A percentile compares a stretch with the other conserved stretches of the same genome.
Evolutionary conservation across 1,140 invertebrate species (phyloP).

Genomic region (Zaprionus ghesquierei): DNA sequence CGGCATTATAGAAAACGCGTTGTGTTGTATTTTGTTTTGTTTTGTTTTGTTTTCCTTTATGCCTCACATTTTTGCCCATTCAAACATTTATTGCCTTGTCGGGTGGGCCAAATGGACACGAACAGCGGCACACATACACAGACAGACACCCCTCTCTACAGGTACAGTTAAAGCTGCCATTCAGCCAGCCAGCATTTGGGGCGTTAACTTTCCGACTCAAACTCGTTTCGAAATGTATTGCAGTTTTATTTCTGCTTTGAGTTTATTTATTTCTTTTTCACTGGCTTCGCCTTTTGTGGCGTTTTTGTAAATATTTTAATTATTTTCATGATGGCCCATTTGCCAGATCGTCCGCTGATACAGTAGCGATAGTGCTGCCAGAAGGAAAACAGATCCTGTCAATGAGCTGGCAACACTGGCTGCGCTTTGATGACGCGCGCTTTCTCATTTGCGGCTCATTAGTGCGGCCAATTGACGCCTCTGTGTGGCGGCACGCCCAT

Average conservation of each 20-base stretch:
- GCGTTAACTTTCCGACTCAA: conserved; percentile 59
- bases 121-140: conserved; percentile 6
- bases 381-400: neutral
- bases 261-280: conserved; percentile 2
- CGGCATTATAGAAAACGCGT: conserved; percentile 20
- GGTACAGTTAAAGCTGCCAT: neutral
- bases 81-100: conserved; percentile 64
- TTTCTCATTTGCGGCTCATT: conserved; percentile 79
- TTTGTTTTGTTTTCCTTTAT: conserved; percentile 17
- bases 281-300: conserved; percentile 24
- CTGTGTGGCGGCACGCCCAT: conserved; percentile 42
- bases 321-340: conserved; percentile 41
- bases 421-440: conserved; percentile 30
- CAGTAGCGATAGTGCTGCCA: neutral
- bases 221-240: conserved; percentile 53
- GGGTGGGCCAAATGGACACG: conserved; percentile 41
- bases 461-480: conserved; percentile 63
- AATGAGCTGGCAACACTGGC: conserved; percentile 2
- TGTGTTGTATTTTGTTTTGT: too few relatives aligned
- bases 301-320: conserved; percentile 74
- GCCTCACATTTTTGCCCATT: conserved; percentile 36
- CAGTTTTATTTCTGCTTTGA: conserved; percentile 31
- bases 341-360: conserved; percentile 1
- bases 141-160: conserved; percentile 1
- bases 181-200: conserved; percentile 55